These are phyloP conservation scores for Oceanites oceanicus DNA, from an alignment of 2,113 vertebrate species.

Conservation along the genomic window DNA sequence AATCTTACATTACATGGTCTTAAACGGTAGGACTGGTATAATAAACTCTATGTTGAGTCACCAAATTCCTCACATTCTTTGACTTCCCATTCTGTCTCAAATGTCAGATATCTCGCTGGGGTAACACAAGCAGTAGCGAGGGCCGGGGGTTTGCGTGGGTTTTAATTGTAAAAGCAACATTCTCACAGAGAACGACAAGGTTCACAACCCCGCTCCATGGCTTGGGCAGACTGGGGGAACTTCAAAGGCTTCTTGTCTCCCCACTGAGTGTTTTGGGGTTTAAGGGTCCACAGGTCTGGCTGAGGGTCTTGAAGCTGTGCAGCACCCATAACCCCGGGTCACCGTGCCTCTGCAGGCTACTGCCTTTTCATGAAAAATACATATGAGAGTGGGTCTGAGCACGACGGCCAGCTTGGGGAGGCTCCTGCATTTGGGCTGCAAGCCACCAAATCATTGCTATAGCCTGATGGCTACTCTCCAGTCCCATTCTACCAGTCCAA, in stretches of 20 bases:
- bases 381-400: not conserved
- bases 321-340: not conserved
- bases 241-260: conserved; percentile 14
- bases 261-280: not conserved
- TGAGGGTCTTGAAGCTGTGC: not conserved
- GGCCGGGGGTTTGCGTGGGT: conserved; percentile 39
- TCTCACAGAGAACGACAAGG: conserved; percentile 22
- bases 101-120: conserved; percentile 74
- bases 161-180: conserved; percentile 58
- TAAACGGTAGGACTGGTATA: conserved; percentile 42
- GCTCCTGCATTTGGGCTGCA: not conserved
- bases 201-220: not conserved
- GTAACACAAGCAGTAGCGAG: conserved; percentile 49
- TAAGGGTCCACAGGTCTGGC: not conserved
- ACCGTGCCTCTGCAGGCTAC: not conserved
- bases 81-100: conserved; percentile 75
- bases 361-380: not conserved
- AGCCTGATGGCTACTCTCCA: not conserved
- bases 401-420: not conserved
- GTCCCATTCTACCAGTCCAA: not conserved
- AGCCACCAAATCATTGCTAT: fast-evolving
- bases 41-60: conserved; percentile 80
- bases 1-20: conserved; percentile 55
- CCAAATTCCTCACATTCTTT: conserved; percentile 86
- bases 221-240: not conserved